Evolutionary conservation across 2,888 invertebrate genomes (phyloP).

Genomic region (Leucania comma): DNA sequence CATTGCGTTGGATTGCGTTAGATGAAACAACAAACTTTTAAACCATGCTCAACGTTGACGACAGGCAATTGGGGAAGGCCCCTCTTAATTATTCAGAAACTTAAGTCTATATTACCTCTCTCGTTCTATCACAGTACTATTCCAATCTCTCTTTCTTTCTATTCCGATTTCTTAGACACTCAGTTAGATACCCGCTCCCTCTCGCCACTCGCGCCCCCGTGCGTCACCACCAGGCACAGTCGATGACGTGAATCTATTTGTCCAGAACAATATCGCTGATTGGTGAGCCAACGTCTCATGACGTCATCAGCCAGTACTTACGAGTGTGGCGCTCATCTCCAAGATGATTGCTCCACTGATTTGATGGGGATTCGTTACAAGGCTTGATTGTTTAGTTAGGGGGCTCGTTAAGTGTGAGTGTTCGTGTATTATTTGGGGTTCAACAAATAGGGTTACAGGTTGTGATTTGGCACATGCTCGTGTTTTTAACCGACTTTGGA

Average conservation of each 20-base stretch:
- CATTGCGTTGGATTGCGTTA: too few species aligned
- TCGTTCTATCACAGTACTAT: too few species aligned
- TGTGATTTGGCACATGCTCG: background rate
- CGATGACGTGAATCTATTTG: slow-evolving; percentile 62
- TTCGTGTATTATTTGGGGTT: slow-evolving; percentile 14
- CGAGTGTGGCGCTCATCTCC: slow-evolving; percentile 19
- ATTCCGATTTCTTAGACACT: too few species aligned
- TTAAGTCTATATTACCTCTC: too few species aligned
- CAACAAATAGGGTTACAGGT: slow-evolving; percentile 31
- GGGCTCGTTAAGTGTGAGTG: slow-evolving; percentile 11
- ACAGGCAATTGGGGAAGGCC: too few species aligned
- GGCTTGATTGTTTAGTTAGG: slow-evolving; percentile 34
- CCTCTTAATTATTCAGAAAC: too few species aligned
- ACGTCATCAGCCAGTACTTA: slow-evolving; percentile 48
- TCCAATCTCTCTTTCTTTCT: background rate
- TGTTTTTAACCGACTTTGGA: background rate
- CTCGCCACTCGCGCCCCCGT: slow-evolving; percentile 13
- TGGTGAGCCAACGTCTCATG: slow-evolving; percentile 57
- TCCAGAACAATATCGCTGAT: slow-evolving; percentile 58
- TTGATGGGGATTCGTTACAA: slow-evolving; percentile 30
- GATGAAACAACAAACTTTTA: too few species aligned
- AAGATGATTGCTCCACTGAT: slow-evolving; percentile 45
- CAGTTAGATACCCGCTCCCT: slow-evolving; percentile 10
- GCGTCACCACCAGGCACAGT: slow-evolving; percentile 48
- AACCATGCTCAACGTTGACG: too few species aligned